Evolutionary conservation across 2,797 vertebrate genomes (phyloP).

Genomic region (Pseudomugil gertrudae): DNA sequence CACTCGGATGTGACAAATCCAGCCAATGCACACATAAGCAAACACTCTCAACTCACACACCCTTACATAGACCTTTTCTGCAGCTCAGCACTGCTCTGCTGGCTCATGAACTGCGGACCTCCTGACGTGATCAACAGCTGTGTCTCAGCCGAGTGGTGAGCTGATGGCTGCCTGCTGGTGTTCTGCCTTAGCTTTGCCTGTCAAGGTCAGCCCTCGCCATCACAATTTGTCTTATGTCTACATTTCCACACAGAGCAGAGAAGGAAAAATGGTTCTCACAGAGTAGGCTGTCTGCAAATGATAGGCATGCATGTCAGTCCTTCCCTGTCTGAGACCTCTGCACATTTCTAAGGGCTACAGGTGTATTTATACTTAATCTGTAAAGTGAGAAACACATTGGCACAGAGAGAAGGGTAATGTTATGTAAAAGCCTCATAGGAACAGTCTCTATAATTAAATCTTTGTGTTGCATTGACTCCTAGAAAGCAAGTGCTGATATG

Average conservation of each 20-base stretch:
- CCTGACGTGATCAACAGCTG: constrained; percentile 57
- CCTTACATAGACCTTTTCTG: constrained; percentile 21
- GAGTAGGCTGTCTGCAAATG: constrained; percentile 13
- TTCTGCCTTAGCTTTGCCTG: constrained; percentile 24
- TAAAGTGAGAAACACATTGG: neutral
- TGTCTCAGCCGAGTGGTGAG: constrained; percentile 37
- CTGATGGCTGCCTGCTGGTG: constrained; percentile 39
- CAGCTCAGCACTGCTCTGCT: constrained; percentile 31
- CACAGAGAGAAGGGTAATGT: neutral
- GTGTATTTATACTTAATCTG: neutral
- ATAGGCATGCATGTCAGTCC: constrained; percentile 17
- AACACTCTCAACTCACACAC: constrained; percentile 10
- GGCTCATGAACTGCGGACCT: constrained; percentile 44
- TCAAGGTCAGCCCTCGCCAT: constrained; percentile 39
- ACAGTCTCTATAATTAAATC: neutral
- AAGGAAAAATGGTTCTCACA: constrained; percentile 19
- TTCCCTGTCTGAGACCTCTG: constrained; percentile 14
- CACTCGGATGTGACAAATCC: constrained; percentile 58
- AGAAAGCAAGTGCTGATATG: neutral
- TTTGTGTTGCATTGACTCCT: neutral
- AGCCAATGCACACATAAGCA: constrained; percentile 10
- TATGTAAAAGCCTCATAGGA: neutral
- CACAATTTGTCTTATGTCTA: constrained; percentile 22
- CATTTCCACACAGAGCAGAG: constrained; percentile 35
- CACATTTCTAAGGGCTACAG: neutral